phyloP scores from a whole-genome alignment of 2,888 invertebrate species.

The Sinodicranocentrus sp. region DNA sequence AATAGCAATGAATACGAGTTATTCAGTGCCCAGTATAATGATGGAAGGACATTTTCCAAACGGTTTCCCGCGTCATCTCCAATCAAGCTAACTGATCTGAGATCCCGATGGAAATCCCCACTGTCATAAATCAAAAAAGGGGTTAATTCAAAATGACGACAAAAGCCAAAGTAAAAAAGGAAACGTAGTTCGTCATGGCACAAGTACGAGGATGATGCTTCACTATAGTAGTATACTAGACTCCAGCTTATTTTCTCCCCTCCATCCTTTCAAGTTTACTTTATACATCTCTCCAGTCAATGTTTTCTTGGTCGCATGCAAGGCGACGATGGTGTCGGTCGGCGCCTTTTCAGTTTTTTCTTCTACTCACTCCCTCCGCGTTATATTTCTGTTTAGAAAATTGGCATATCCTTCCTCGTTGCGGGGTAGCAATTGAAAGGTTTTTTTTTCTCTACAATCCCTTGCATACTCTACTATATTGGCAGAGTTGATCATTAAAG shows the following conservation, averaged over 20 bases:
- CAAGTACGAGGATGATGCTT: too few species aligned
- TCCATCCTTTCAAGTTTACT: too few species aligned
- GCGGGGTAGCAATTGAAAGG: constrained; percentile 34
- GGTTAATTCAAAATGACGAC: constrained; percentile 61
- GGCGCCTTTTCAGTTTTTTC: constrained; percentile 1
- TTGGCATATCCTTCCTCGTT: constrained; percentile 19
- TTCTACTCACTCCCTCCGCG: constrained; percentile 7
- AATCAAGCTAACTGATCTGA: constrained; percentile 53
- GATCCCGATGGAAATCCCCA: constrained; percentile 43
- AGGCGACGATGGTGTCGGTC: too few species aligned
- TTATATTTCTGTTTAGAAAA: constrained; percentile 42
- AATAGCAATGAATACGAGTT: too few species aligned
- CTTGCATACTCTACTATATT: too few species aligned
- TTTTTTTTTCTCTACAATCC: background rate
- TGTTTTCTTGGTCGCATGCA: too few species aligned
- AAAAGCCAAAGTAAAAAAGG: constrained; percentile 5
- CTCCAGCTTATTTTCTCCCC: too few species aligned
- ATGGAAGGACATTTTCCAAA: constrained; percentile 21
- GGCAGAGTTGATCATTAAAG: background rate
- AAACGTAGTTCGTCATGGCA: background rate
- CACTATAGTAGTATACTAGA: too few species aligned
- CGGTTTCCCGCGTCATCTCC: constrained; percentile 32
- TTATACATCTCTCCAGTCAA: too few species aligned
- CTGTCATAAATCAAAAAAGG: constrained; percentile 60
- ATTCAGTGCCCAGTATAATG: too few species aligned